Conservation (phyloP, 1,140 invertebrate species). For the Cotesia glomerata region DNA sequence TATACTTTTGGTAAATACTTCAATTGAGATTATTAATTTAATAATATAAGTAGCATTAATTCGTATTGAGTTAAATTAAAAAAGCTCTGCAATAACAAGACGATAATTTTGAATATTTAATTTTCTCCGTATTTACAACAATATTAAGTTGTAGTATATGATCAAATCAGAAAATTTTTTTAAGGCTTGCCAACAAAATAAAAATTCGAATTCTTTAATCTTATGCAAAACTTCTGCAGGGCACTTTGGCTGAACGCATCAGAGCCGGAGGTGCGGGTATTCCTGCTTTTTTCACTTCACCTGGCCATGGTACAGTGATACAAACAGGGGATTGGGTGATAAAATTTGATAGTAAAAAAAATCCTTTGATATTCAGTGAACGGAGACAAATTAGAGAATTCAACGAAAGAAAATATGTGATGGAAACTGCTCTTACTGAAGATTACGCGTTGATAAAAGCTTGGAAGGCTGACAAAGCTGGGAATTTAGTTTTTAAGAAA, state of each 20-base stretch:
- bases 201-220: no score
- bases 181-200: neutral
- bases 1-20: no score
- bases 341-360: constrained; percentile 81
- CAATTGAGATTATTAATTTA: no score
- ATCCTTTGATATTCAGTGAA: constrained; percentile 71
- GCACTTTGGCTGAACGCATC: constrained; percentile 92
- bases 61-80: no score
- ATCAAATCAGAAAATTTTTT: no score
- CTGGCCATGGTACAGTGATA: constrained; percentile 88
- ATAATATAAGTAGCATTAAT: no score
- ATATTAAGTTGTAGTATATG: no score
- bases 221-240: constrained; percentile 66
- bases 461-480: constrained; percentile 92
- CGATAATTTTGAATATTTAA: no score
- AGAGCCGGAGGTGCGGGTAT: constrained; percentile 96
- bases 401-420: constrained; percentile 85
- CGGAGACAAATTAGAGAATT: constrained; percentile 72
- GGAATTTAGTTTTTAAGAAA: constrained; percentile 91
- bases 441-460: constrained; percentile 97
- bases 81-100: no score
- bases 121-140: no score
- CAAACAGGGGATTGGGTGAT: constrained; percentile 94
- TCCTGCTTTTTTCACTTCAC: constrained; percentile 97
- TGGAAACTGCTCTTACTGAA: constrained; percentile 96